Conservation (phyloP, 2,797 vertebrate species). For the Aplochiton taeniatus region DNA sequence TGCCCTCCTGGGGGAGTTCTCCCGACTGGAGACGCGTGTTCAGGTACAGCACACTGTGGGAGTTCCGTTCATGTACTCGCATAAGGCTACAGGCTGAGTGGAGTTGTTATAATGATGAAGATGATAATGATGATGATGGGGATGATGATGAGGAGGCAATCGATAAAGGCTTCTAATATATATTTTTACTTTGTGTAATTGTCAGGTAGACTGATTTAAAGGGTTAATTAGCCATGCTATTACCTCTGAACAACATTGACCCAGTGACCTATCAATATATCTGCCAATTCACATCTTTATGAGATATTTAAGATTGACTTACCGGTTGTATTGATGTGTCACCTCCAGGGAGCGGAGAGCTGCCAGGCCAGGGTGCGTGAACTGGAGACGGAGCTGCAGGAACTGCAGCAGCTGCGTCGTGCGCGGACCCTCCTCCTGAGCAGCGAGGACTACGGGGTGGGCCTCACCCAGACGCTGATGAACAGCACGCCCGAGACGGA, state of each 20-base stretch:
- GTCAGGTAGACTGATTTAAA: too few species aligned
- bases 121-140: neutral
- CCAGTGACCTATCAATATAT: too few species aligned
- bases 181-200: too few species aligned
- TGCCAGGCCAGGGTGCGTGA: constrained; percentile 92
- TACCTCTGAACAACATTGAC: too few species aligned
- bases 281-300: neutral
- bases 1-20: constrained; percentile 85
- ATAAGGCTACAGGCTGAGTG: neutral
- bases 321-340: constrained; percentile 38
- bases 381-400: constrained; percentile 91
- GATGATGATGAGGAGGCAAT: too few species aligned
- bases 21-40: constrained; percentile 82
- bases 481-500: constrained; percentile 90
- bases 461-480: constrained; percentile 85
- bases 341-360: constrained; percentile 85
- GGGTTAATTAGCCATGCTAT: too few species aligned
- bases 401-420: constrained; percentile 94
- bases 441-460: constrained; percentile 85
- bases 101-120: neutral
- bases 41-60: constrained; percentile 44
- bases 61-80: neutral
- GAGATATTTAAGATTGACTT: neutral
- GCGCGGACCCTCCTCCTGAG: constrained; percentile 85
- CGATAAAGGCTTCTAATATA: too few species aligned